Base-by-base conservation (phyloP, 2,113 vertebrate species). In the Menura novaehollandiae region DNA sequence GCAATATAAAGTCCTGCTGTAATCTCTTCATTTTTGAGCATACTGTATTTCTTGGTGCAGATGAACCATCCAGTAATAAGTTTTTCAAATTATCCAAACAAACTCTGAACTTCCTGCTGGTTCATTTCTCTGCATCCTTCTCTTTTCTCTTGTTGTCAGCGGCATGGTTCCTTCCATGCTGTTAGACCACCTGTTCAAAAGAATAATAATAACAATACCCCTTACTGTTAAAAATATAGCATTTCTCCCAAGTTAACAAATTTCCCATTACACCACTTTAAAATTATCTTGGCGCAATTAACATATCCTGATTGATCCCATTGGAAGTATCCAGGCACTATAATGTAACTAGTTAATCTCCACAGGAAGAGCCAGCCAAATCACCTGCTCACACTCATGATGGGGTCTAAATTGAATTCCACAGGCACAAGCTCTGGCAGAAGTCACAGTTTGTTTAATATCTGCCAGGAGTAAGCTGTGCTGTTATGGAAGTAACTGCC, bases 101-200 rank as follows among this genome's bases (percentile, higher is more conserved):
- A 95, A 97, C 62, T 74, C 91, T 78, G 64, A 88, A 89, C 75
- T 96, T 96, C 91, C 96, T 77, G 83, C 95, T 97, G 96, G 49
- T 96, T 97, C 88, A 46, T 88, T 96, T 93, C 85, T 75, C 80
- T 91, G 56, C 51, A 82, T 96, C 67, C 58, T 91, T 93, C 66
- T 81, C 92, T 95, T 92, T 77, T 93, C 91, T 97, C 85, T 89
- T 95, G 86, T 89, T 92, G 78, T 91, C 85, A 95, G 53, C 89
- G 0, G 66, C 88, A 91, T 94, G 95, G 85, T 64, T 95, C 83
- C 91, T 93, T 80, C 85, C 96, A 95, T 96, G 97, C 97, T 97
- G 96, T 67, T 92, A 97, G 89, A 95, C 95, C 95, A 97, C 96
- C 97, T 97, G 97, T 96, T 97, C 95, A 82, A 95, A 97, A 95